Evolutionary conservation across 2,888 invertebrate species (phyloP), one percentile per base, ranked within the genome.

Genomic region (Morpho helenor): DNA sequence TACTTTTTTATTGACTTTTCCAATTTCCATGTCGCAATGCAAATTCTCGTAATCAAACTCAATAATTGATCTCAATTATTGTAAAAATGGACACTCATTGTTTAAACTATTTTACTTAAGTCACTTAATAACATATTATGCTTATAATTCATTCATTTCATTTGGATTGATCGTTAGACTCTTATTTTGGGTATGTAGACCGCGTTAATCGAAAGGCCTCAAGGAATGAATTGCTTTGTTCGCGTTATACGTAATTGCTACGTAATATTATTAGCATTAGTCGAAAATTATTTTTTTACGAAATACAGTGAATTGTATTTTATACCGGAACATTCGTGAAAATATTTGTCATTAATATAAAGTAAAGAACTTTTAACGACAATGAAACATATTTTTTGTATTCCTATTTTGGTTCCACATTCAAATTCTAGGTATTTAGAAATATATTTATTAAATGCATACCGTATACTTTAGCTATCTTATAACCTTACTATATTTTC

Each of bases 121-220:
- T 31, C 31, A 31, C 31, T 22, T 52, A 31, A 52, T 52, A 31
- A 16, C 7, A 39, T 44, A 44, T 44, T 45, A 45, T 52, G 44
- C 45, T 52, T 31, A 10, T 45, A 48, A 9, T 48, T 48, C n/a
- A 39, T 31, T 49, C 10, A 8, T n/a, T 49, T 39, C 41, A 52
- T 22, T n/a, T 51, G 56, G 8, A 43, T 48, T 41, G 51, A 43
- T 51, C 9, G 43, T 43, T 31, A 39, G 9, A 53, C 23, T 41
- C 52, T 64, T 60, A 66, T 68, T 68, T 65, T 65, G 51, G 52
- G 44, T 49, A 74, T 72, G 69, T 74, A 45, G 73, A 70, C 75
- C 74, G 75, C 68, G 60, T 71, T 74, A 66, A 71, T 72, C 66
- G 67, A 73, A 74, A 71, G 68, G 66, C 56, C 57, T 47, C 54